A percentile compares a stretch with the other conserved stretches of the same genome.
These are phyloP conservation scores for Pygoscelis adeliae DNA, from an alignment of 2,113 vertebrate species.

Conservation along the genomic window DNA sequence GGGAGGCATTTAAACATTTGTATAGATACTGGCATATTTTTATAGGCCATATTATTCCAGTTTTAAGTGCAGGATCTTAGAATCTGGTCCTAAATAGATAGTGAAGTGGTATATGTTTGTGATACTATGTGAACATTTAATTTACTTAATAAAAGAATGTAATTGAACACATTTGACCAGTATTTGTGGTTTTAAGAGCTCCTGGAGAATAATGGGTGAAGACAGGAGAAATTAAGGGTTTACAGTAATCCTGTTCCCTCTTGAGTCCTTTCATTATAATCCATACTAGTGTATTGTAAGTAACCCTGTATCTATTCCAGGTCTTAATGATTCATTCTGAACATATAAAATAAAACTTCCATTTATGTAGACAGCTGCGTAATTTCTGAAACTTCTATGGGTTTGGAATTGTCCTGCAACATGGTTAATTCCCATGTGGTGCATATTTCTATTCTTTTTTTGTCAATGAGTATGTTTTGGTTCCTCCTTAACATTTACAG, in stretches of 20 bases:
- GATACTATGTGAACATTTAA: background rate
- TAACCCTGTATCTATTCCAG: background rate
- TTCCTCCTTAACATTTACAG: slow-evolving; percentile 45
- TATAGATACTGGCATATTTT: background rate
- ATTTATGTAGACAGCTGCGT: slow-evolving; percentile 10
- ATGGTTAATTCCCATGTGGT: slow-evolving; percentile 32
- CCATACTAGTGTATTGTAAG: background rate
- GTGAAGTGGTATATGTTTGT: background rate
- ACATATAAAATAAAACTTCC: background rate
- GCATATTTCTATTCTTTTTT: slow-evolving; percentile 35
- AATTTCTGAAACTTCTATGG: slow-evolving; percentile 28
- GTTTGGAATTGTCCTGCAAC: slow-evolving; percentile 45
- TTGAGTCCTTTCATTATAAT: background rate
- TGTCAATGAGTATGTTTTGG: slow-evolving; percentile 42
- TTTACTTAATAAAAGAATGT: background rate
- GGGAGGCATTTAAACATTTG: background rate
- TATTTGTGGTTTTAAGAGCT: background rate
- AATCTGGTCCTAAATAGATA: background rate
- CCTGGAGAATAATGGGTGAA: background rate
- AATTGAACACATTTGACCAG: background rate
- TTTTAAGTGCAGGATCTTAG: background rate
- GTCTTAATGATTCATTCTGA: slow-evolving; percentile 2
- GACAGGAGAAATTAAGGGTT: background rate
- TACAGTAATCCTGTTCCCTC: background rate
- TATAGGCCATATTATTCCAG: background rate